phyloP scores from a whole-genome alignment of 1,140 invertebrate genomes.

The Hylyphantes graminicola region DNA sequence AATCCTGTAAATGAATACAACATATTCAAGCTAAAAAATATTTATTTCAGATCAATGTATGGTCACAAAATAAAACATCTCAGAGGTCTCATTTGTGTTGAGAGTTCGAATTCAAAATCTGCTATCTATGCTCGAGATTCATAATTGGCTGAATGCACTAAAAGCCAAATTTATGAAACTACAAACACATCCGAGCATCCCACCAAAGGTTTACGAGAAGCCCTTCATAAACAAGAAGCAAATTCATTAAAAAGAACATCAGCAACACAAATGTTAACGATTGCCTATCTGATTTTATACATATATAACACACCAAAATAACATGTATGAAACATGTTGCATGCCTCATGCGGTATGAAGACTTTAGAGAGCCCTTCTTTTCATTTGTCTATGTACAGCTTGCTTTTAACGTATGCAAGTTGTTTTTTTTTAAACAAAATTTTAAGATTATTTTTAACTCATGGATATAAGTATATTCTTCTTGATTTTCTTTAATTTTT shows the following conservation, averaged over 20 bases:
- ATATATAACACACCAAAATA: not conserved
- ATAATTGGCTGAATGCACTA: slow-evolving; percentile 42
- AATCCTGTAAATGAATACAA: too few relatives aligned
- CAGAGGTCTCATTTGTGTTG: not conserved
- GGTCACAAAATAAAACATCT: too few relatives aligned
- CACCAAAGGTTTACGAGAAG: slow-evolving; percentile 49
- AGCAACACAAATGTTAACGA: not conserved
- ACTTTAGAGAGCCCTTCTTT: not conserved
- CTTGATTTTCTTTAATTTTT: too few relatives aligned
- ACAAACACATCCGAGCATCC: slow-evolving; percentile 33
- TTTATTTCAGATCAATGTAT: too few relatives aligned
- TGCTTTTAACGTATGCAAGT: too few relatives aligned
- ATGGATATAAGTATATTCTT: too few relatives aligned
- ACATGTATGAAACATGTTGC: not conserved
- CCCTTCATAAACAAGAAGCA: slow-evolving; percentile 25
- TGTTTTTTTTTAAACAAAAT: too few relatives aligned
- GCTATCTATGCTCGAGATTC: not conserved
- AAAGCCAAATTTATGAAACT: slow-evolving; percentile 9
- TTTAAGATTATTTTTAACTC: too few relatives aligned
- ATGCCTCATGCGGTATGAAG: not conserved
- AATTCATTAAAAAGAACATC: not conserved
- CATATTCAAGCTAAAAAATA: too few relatives aligned
- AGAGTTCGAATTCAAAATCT: not conserved
- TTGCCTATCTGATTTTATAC: not conserved
- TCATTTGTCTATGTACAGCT: not conserved